Evolutionary conservation across 1,140 invertebrate species (phyloP), one percentile per base, ranked within the genome.

Genomic region (Penaeus vannamei): DNA sequence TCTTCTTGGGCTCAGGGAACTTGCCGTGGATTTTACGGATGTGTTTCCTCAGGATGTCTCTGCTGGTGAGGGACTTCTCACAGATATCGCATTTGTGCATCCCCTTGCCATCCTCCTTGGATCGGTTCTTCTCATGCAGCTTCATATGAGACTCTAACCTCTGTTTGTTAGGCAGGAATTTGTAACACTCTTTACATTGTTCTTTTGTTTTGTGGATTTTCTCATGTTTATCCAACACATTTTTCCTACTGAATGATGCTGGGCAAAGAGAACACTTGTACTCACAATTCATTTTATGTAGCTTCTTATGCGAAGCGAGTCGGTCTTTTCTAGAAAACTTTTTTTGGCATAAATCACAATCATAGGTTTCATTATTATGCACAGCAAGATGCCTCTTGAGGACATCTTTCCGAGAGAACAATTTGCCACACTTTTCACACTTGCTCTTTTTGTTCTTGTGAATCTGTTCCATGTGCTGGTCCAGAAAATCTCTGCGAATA

Each of bases 391-490:
- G 90, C 59, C 90, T 86, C 62, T 91, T 91, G 19, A 91, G 76
- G 2, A 91, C 87, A 85, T 91, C 90, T 84, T 89, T 89, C 14
- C 90, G 84, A 29, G 90, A 85, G 32, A 91, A 91, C 32, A 90
- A 69, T 59, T 89, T 91, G 23, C 90, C 90, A 85, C 90, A 91
- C 29, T 90, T 76, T 72, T 89, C 86, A 87, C 90, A 91, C 59
- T 89, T 91, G 17, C 81, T 79, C 61, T 89, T 91, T 42, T 90
- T 91, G 80, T 89, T 91, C 69, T 91, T 86, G 80, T 91, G 90
- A 8, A 91, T 76, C 17, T 86, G 81, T 32, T 91, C 90, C 84
- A 91, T 91, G 60, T 91, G 90, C 2, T 82, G 86, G 36, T 91
- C 87, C 76, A 91, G 62, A 46, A 86, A 87, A 62, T 91, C 90